A percentile compares a stretch with the other conserved stretches of the same genome.
Evolutionary conservation across 2,888 invertebrate species (phyloP).

Genomic region (Xanthia icteritia): DNA sequence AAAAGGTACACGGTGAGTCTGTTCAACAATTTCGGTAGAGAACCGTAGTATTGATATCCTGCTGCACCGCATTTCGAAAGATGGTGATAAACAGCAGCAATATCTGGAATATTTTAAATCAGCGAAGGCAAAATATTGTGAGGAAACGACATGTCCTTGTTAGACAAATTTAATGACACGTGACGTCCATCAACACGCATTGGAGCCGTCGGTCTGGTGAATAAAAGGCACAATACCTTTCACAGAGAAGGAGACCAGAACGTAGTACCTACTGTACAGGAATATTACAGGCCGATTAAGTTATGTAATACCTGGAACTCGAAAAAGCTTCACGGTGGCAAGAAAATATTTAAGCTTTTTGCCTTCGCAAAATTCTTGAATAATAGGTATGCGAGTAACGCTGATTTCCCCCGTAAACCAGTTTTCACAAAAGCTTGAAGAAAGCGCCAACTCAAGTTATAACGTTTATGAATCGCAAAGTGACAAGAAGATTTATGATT

Average conservation of each 20-base stretch:
- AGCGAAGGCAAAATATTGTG: not conserved
- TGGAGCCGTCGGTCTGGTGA: not conserved
- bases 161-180: not conserved
- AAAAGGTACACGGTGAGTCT: not conserved
- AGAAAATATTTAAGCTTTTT: not conserved
- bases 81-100: not conserved
- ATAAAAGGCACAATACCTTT: not conserved
- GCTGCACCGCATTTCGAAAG: not conserved
- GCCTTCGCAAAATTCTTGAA: not conserved
- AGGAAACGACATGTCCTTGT: not conserved
- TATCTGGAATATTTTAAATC: not conserved
- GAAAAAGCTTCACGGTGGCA: not conserved
- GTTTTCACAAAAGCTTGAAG: slow-evolving; percentile 4
- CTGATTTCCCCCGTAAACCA: not conserved
- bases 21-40: too few species aligned
- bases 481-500: slow-evolving; percentile 62
- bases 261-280: not conserved
- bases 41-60: not conserved
- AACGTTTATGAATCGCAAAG: slow-evolving; percentile 50
- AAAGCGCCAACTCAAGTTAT: slow-evolving; percentile 26
- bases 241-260: not conserved
- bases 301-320: not conserved
- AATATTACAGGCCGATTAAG: not conserved
- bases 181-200: not conserved
- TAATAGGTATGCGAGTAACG: not conserved